These are phyloP conservation scores for Hirtodrosophila confusa DNA, from an alignment of 2,888 invertebrate genomes.

Conservation along the genomic window DNA sequence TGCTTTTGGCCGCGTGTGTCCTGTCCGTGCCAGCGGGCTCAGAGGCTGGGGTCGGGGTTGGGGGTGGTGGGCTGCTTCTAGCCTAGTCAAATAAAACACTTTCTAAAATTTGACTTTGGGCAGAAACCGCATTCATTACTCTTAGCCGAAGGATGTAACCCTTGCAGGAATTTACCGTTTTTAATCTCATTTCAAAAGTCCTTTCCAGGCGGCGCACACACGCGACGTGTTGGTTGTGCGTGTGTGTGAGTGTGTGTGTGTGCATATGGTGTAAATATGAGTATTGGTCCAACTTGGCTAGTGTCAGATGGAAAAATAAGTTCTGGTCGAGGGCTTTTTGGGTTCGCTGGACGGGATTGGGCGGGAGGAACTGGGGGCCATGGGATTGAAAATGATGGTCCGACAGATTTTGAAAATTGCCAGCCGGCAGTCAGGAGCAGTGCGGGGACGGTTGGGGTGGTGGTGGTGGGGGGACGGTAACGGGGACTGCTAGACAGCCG, in stretches of 20 bases:
- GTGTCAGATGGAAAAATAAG: conserved; percentile 81
- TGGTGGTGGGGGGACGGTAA: background rate
- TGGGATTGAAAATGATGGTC: conserved; percentile 74
- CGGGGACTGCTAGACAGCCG: conserved; percentile 37
- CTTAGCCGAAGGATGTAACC: conserved; percentile 76
- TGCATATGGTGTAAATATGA: conserved; percentile 75
- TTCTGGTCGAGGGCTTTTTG: conserved; percentile 68
- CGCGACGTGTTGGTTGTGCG: conserved; percentile 24
- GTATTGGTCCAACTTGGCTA: conserved; percentile 76
- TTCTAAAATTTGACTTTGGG: conserved; percentile 78
- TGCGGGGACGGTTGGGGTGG: conserved; percentile 11
- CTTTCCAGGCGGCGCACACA: conserved; percentile 55
- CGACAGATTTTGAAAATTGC: conserved; percentile 76
- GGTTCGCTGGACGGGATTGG: conserved; percentile 29
- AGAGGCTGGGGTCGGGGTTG: background rate
- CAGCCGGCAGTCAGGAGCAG: conserved; percentile 35
- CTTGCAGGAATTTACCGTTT: conserved; percentile 79
- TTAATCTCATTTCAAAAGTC: conserved; percentile 79
- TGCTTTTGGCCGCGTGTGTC: conserved; percentile 42
- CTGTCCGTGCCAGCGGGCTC: conserved; percentile 9
- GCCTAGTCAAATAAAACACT: conserved; percentile 80
- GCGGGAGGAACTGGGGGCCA: conserved; percentile 26
- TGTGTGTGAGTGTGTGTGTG: conserved; percentile 33
- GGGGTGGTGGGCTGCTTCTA: conserved; percentile 35
- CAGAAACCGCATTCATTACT: conserved; percentile 83